Conservation (phyloP, 1,140 invertebrate species). For the Meteorus sp. region DNA sequence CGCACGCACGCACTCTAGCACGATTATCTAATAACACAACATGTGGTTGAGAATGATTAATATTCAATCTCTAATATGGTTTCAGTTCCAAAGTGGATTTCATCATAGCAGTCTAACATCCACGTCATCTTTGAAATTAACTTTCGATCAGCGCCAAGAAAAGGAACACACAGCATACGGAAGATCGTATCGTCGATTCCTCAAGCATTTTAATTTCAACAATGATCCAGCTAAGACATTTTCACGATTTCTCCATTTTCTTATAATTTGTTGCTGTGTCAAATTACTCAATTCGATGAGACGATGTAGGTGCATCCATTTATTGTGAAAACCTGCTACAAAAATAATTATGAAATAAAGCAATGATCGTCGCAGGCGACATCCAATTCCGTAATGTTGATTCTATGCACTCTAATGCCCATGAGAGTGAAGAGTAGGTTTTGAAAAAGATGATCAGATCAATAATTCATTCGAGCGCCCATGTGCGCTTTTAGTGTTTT, state of each 20-base stretch:
- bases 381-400: no score
- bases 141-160: slow-evolving; percentile 2
- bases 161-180: not conserved
- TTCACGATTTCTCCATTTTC: slow-evolving; percentile 52
- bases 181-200: slow-evolving; percentile 19
- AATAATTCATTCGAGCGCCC: no score
- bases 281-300: slow-evolving; percentile 52
- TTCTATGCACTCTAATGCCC: no score
- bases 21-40: no score
- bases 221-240: slow-evolving; percentile 24
- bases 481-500: no score
- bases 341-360: no score
- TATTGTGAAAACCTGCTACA: slow-evolving; percentile 39
- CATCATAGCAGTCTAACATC: not conserved
- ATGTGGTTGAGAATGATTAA: not conserved
- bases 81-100: slow-evolving; percentile 9
- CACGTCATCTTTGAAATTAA: not conserved
- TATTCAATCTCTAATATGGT: not conserved
- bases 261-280: slow-evolving; percentile 49
- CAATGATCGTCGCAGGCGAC: no score
- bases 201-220: slow-evolving; percentile 26
- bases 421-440: no score
- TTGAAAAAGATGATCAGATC: no score
- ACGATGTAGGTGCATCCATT: slow-evolving; percentile 49
- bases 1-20: slow-evolving; percentile 24